A percentile compares a stretch with the other conserved stretches of the same genome.
Evolutionary conservation across 2,113 vertebrate genomes (phyloP).

Genomic region (Sphaerodactylus townsendi): DNA sequence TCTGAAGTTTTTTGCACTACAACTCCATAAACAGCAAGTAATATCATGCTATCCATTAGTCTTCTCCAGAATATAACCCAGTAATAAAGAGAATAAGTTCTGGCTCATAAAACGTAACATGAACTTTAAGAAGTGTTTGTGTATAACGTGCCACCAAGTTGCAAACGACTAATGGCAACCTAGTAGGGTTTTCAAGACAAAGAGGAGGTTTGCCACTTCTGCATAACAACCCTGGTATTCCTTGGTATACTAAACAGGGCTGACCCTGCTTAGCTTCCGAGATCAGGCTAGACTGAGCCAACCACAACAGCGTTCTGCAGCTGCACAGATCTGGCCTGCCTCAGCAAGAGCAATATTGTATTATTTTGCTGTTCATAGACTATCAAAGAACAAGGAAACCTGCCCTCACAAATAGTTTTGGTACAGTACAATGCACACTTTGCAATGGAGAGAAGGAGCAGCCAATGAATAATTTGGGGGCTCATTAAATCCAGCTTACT

Average conservation of each 20-base stretch:
- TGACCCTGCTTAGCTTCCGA: too few relatives aligned
- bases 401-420: background rate
- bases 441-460: background rate
- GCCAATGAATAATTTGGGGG: background rate
- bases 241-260: too few relatives aligned
- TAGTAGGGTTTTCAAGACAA: too few relatives aligned
- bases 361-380: background rate
- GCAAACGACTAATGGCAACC: too few relatives aligned
- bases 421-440: background rate
- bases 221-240: too few relatives aligned
- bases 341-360: background rate
- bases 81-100: background rate
- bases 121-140: too few relatives aligned
- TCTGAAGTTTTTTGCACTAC: background rate
- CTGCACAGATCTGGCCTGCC: background rate
- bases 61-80: background rate
- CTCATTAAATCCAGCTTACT: too few relatives aligned
- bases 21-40: background rate
- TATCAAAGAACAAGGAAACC: background rate
- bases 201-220: too few relatives aligned
- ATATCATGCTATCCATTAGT: background rate
- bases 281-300: too few relatives aligned
- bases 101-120: background rate
- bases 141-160: too few relatives aligned
- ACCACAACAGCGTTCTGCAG: too few relatives aligned